phyloP scores from a whole-genome alignment of 2,888 invertebrate species.

The Embidobia sp. region DNA sequence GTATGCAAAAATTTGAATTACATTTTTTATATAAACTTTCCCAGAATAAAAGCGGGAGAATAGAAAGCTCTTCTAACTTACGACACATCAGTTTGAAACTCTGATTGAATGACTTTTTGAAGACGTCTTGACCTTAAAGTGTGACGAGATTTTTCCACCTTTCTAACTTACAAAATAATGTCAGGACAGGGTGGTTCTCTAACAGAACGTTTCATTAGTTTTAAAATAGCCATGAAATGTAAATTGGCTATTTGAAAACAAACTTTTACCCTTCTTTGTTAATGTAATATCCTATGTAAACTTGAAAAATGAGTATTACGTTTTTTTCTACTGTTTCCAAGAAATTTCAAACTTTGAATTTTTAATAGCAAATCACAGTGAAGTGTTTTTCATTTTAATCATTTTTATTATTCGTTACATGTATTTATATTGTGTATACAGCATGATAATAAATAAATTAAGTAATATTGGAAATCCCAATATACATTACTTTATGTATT shows the following conservation, averaged over 20 bases:
- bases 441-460: too few relatives aligned
- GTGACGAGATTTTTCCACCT: slow-evolving; percentile 39
- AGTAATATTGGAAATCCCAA: too few relatives aligned
- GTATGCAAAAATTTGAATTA: too few relatives aligned
- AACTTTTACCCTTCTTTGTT: neutral
- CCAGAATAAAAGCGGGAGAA: neutral
- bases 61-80: slow-evolving; percentile 10
- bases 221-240: slow-evolving; percentile 12
- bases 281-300: too few relatives aligned
- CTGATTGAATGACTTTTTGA: slow-evolving; percentile 44
- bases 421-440: too few relatives aligned
- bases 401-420: too few relatives aligned
- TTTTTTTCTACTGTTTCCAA: too few relatives aligned
- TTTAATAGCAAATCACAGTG: too few relatives aligned
- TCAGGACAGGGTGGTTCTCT: neutral
- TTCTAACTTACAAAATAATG: slow-evolving; percentile 1
- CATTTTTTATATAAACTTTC: slow-evolving; percentile 18
- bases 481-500: too few relatives aligned
- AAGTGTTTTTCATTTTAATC: too few relatives aligned
- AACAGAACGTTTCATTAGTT: slow-evolving; percentile 14
- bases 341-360: too few relatives aligned
- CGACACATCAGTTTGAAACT: slow-evolving; percentile 28
- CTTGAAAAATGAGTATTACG: too few relatives aligned
- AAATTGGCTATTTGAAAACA: slow-evolving; percentile 17
- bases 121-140: slow-evolving; percentile 37